Base-by-base conservation (phyloP, 2,797 vertebrate species). In the Epinephelus malabaricus region DNA sequence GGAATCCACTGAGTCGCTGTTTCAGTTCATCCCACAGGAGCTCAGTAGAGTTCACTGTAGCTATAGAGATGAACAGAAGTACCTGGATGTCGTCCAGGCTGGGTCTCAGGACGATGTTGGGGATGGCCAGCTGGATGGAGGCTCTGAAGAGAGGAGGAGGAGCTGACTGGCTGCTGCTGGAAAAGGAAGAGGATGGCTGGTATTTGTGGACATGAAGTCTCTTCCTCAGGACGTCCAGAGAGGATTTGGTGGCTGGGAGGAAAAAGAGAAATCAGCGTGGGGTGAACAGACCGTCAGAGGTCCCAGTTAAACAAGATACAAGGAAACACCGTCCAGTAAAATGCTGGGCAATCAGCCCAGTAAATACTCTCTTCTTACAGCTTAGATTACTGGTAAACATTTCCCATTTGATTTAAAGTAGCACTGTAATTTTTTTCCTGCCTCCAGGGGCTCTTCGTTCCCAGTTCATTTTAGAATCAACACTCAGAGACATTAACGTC, bases 21-120 rank as follows among this genome's bases (percentile, higher is more conserved):
- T 34, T 34, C 34, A 34, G 34, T 34, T 34, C 7, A 34, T 34
- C 34, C 34, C 34, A 34, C 34, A 34, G 34, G 34, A 34, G 34
- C 34, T 34, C 34, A 34, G 34, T 30, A 21, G 50, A 11, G n/a
- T 34, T 8, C 34, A 34, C 7, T 34, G 7, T 34, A 34, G 34
- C 1, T 34, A 34, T 34, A 34, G 34, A 34, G 7, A 34, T 1
- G 30, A 34, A 7, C 50, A 51, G n/a, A n/a, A 3, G 40, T 46
- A 97, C 96, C 95, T 97, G 96, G 38, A 97, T 95, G 51, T 96
- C 94, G 43, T 96, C 96, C 63, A 97, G 90, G 63, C 93, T 96
- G 76, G 96, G 96, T 72, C 81, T 92, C 83, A 97, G 88, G 69
- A 96, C 83, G 58, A 97, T 92, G 89, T 94, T 96, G 74, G 96